phyloP scores from a whole-genome alignment of 1,140 invertebrate species.

The Halesus radiatus region DNA sequence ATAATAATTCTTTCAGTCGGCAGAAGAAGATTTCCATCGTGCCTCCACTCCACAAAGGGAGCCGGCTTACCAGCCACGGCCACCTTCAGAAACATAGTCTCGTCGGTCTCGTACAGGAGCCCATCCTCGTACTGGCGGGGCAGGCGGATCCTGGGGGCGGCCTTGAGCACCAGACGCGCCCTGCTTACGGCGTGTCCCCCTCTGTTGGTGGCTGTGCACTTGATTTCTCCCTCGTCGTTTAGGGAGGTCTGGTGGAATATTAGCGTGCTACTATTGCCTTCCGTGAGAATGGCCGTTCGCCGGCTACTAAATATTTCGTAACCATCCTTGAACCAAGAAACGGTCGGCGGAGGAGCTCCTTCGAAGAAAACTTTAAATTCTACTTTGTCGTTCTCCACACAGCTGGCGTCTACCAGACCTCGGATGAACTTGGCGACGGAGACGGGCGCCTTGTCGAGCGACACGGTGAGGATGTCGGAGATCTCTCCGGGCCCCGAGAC shows the following conservation, averaged over 20 bases:
- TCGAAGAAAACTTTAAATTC: conserved; percentile 86
- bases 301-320: conserved; percentile 88
- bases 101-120: conserved; percentile 88
- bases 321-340: conserved; percentile 95
- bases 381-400: conserved; percentile 85
- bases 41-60: conserved; percentile 87
- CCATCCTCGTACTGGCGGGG: conserved; percentile 90
- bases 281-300: conserved; percentile 82
- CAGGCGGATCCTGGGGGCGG: conserved; percentile 83
- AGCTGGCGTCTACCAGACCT: conserved; percentile 76
- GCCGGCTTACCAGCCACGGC: conserved; percentile 90
- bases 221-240: conserved; percentile 88
- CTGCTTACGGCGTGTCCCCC: conserved; percentile 83
- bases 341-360: conserved; percentile 86
- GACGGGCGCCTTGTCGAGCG: conserved; percentile 76
- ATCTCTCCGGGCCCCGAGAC: conserved; percentile 83
- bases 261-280: conserved; percentile 82
- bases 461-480: conserved; percentile 84
- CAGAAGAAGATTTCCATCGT: conserved; percentile 82
- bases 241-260: conserved; percentile 85
- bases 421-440: conserved; percentile 78
- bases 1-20: conserved; percentile 78
- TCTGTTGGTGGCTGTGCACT: conserved; percentile 88
- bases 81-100: conserved; percentile 89
- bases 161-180: conserved; percentile 82